Evolutionary conservation across 92 coral and sea anemone species (phyloP).

Genomic region (Micromussa lordhowensis): DNA sequence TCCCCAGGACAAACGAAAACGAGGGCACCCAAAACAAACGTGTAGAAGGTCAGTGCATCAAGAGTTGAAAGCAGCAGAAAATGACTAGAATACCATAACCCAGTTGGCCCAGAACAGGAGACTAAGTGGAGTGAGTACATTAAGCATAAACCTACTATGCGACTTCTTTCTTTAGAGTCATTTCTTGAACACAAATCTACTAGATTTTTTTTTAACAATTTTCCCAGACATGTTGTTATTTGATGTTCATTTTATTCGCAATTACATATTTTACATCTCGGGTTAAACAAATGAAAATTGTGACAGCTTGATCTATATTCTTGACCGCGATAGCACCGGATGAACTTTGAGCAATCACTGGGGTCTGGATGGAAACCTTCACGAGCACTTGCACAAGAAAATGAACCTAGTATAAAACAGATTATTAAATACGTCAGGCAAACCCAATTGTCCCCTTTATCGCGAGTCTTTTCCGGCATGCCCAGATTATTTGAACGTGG

Average conservation of each 20-base stretch:
- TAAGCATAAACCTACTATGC: neutral
- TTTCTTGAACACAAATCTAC: neutral
- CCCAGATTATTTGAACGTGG: too few species aligned
- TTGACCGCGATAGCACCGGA: conserved; percentile 59
- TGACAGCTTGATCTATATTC: conserved; percentile 50
- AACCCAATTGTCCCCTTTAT: too few species aligned
- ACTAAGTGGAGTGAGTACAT: too few species aligned
- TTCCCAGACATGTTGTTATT: neutral
- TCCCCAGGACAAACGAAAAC: too few species aligned
- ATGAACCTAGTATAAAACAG: conserved; percentile 37
- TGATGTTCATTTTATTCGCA: neutral
- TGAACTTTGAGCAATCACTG: conserved; percentile 73
- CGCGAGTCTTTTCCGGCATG: too few species aligned
- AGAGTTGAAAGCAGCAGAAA: too few species aligned
- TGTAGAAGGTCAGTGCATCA: too few species aligned
- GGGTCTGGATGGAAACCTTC: conserved; percentile 68
- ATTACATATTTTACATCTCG: neutral
- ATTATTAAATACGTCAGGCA: too few species aligned
- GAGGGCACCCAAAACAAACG: too few species aligned
- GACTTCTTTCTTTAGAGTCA: neutral
- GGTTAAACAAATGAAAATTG: conserved; percentile 30
- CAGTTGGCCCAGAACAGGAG: too few species aligned
- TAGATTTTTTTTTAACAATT: neutral
- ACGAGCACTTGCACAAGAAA: conserved; percentile 58
- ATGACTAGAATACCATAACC: too few species aligned